These are phyloP conservation scores for Xyrauchen texanus DNA, from an alignment of 2,113 vertebrate genomes.

Conservation along the genomic window DNA sequence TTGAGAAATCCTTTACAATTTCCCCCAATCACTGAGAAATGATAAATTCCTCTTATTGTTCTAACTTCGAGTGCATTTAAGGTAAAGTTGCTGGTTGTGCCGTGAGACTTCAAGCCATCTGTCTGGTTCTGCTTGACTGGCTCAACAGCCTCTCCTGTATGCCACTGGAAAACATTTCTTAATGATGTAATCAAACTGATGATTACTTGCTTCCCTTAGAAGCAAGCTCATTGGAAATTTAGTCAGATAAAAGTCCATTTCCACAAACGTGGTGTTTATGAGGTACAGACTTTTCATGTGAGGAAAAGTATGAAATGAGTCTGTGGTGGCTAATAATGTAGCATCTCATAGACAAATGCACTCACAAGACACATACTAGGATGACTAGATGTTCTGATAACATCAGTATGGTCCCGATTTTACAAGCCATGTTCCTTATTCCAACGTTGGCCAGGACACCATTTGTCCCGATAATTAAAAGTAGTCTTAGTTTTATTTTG, in stretches of 20 bases:
- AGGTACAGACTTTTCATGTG: not conserved
- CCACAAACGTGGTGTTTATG: not conserved
- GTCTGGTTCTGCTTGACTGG: conserved; percentile 47
- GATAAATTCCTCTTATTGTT: conserved; percentile 1
- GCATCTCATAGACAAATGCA: no score
- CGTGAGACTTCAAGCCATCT: conserved; percentile 49
- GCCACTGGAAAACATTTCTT: conserved; percentile 38
- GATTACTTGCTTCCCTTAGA: conserved; percentile 46
- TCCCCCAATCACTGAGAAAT: not conserved
- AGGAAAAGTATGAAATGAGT: not conserved
- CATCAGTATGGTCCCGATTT: no score
- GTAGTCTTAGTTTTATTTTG: no score
- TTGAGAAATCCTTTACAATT: not conserved
- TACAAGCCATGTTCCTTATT: no score
- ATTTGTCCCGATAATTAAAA: no score
- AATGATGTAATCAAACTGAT: conserved; percentile 52
- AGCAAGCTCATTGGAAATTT: conserved; percentile 13
- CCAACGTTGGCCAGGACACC: no score
- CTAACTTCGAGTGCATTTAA: conserved; percentile 6
- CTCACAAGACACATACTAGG: no score
- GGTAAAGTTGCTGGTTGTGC: conserved; percentile 12
- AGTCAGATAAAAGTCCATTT: not conserved
- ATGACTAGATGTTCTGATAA: no score
- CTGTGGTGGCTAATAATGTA: no score
- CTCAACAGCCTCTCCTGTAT: conserved; percentile 36